phyloP scores from a whole-genome alignment of 2,888 invertebrate genomes.

The Dicranocentrus wangi region DNA sequence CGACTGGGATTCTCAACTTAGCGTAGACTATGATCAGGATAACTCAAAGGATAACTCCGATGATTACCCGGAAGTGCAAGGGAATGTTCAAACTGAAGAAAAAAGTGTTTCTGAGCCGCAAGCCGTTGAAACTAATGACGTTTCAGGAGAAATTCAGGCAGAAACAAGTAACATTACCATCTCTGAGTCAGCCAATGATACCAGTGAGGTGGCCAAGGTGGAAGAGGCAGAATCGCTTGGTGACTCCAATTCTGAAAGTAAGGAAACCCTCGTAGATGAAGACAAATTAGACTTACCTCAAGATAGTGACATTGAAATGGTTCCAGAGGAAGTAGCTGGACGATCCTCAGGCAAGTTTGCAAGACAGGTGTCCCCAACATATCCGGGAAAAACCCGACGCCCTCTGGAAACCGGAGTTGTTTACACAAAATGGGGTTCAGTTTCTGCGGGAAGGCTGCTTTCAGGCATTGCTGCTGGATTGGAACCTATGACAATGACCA shows the following conservation, averaged over 20 bases:
- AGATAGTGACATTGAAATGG: constrained; percentile 11
- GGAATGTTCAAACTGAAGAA: background rate
- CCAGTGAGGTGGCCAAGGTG: background rate
- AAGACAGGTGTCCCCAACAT: constrained; percentile 33
- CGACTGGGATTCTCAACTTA: background rate
- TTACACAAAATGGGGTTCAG: constrained; percentile 69
- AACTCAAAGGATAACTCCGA: background rate
- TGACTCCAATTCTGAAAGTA: too few relatives aligned
- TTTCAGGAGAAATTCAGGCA: background rate
- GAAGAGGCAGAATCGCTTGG: too few relatives aligned
- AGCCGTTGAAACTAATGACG: background rate
- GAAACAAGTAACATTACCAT: background rate
- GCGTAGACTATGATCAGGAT: too few relatives aligned
- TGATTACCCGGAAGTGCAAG: background rate
- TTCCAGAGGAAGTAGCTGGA: constrained; percentile 1
- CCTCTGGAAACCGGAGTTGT: constrained; percentile 72
- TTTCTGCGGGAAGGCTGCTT: constrained; percentile 67
- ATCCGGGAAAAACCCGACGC: constrained; percentile 49
- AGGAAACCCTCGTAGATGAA: too few relatives aligned
- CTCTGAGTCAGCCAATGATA: background rate
- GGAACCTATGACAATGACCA: constrained; percentile 46
- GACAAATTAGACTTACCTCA: background rate
- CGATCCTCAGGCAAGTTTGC: constrained; percentile 39
- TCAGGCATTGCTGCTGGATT: constrained; percentile 71
- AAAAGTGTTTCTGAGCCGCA: background rate